Percentiles rank a stretch among this genome's conserved stretches.
Conservation (phyloP, 2,888 invertebrate species). For the Erebia aethiops region DNA sequence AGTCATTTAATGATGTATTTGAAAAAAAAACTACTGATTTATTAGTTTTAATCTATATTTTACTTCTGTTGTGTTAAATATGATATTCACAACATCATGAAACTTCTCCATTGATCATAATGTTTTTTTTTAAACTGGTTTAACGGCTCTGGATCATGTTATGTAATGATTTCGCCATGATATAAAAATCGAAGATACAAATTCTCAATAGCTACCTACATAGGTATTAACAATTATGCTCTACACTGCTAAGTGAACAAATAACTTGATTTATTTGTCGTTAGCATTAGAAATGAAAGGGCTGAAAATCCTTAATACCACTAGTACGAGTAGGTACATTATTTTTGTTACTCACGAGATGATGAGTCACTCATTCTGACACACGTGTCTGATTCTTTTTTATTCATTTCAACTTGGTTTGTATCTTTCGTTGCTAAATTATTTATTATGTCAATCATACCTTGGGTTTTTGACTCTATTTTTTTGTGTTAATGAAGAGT, state of each 20-base stretch:
- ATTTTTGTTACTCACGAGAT: slow-evolving; percentile 40
- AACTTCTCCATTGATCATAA: too few relatives aligned
- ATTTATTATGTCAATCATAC: slow-evolving; percentile 40
- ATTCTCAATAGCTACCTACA: too few relatives aligned
- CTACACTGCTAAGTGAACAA: not conserved
- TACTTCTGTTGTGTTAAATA: too few relatives aligned
- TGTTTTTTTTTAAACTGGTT: too few relatives aligned
- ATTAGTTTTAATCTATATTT: too few relatives aligned
- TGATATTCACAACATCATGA: too few relatives aligned
- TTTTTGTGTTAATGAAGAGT: slow-evolving; percentile 5
- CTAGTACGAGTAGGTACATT: slow-evolving; percentile 35
- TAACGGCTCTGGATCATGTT: too few relatives aligned
- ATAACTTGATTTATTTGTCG: slow-evolving; percentile 23
- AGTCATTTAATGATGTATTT: too few relatives aligned
- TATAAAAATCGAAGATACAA: too few relatives aligned
- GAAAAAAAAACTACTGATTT: too few relatives aligned
- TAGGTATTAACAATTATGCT: too few relatives aligned
- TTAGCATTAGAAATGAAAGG: slow-evolving; percentile 41
- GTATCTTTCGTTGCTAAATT: slow-evolving; percentile 42
- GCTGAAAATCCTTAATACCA: slow-evolving; percentile 39
- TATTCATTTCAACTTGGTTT: slow-evolving; percentile 32
- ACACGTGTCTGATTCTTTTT: slow-evolving; percentile 39
- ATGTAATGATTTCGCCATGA: too few relatives aligned
- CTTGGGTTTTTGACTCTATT: slow-evolving; percentile 8
- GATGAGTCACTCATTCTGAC: slow-evolving; percentile 42